These are phyloP conservation scores for Propithecus perrieri DNA, from an alignment of 2,797 vertebrate species.

Conservation along the genomic window DNA sequence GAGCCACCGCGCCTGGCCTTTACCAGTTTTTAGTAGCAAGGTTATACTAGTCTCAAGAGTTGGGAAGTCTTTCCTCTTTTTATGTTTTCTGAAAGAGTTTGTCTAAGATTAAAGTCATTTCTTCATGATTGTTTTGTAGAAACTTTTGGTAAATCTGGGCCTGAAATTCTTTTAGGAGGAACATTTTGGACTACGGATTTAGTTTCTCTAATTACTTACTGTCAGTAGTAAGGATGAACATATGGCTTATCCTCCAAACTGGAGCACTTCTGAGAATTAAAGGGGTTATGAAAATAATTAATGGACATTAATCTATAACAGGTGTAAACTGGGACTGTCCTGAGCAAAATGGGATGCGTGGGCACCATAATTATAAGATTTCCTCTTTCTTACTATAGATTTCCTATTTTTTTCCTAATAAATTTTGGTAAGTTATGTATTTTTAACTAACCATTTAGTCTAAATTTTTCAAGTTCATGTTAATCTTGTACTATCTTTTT, in stretches of 20 bases:
- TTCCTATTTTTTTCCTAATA: slow-evolving; percentile 9
- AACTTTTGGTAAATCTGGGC: neutral
- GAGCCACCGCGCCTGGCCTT: too few species aligned
- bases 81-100: neutral
- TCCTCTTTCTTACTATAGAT: neutral
- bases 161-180: neutral
- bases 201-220: slow-evolving; percentile 50
- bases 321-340: neutral
- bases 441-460: neutral
- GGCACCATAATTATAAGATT: neutral
- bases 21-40: neutral
- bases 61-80: neutral
- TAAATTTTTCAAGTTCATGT: neutral
- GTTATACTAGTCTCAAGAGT: neutral
- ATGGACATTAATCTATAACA: neutral
- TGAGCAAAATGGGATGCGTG: neutral
- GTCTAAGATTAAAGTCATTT: neutral
- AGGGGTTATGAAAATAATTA: slow-evolving; percentile 35
- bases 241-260: slow-evolving; percentile 49
- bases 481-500: neutral
- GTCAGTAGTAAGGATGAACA: neutral
- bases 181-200: slow-evolving; percentile 27
- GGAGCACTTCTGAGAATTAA: slow-evolving; percentile 36
- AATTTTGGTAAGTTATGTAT: neutral
- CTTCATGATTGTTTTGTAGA: neutral